Percentiles rank a stretch among this genome's conserved stretches.
These are phyloP conservation scores for Cryptoblepharus egeriae DNA, from an alignment of 2,797 vertebrate genomes.

Conservation along the genomic window DNA sequence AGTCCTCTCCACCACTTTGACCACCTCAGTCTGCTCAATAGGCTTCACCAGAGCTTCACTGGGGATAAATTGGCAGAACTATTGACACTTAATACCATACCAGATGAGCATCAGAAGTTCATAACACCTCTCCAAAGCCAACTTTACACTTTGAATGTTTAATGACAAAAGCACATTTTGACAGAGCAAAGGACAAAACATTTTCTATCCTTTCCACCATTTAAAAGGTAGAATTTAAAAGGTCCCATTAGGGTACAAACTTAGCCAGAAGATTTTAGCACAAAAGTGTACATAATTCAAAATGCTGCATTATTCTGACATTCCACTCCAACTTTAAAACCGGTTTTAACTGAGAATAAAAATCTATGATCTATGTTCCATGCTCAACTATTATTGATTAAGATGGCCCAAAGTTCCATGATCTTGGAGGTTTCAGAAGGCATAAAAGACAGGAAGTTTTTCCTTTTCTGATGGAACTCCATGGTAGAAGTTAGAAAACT, in stretches of 20 bases:
- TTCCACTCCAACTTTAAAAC: conserved; percentile 66
- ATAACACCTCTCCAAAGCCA: conserved; percentile 21
- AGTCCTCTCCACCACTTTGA: neutral
- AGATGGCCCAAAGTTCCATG: conserved; percentile 50
- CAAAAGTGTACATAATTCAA: conserved; percentile 69
- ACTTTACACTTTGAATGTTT: conserved; percentile 60
- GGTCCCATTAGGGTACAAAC: conserved; percentile 60
- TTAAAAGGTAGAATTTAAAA: conserved; percentile 66
- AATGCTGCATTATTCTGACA: conserved; percentile 70
- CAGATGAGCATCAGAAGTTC: conserved; percentile 3
- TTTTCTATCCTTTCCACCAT: conserved; percentile 58
- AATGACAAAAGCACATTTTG: conserved; percentile 51
- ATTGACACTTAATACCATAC: neutral
- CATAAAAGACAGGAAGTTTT: conserved; percentile 23
- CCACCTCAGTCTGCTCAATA: neutral
- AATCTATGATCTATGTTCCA: conserved; percentile 54
- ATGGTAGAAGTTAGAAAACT: neutral
- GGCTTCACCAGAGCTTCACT: neutral
- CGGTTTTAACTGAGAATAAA: conserved; percentile 61
- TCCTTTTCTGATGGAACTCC: neutral
- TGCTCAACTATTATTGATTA: conserved; percentile 54
- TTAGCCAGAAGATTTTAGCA: conserved; percentile 60
- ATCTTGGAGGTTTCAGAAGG: conserved; percentile 39
- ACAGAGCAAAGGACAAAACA: conserved; percentile 48
- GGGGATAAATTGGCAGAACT: conserved; percentile 40